Conservation (phyloP, 2,797 vertebrate genomes). For the Parauchenoglanis ngamensis region DNA sequence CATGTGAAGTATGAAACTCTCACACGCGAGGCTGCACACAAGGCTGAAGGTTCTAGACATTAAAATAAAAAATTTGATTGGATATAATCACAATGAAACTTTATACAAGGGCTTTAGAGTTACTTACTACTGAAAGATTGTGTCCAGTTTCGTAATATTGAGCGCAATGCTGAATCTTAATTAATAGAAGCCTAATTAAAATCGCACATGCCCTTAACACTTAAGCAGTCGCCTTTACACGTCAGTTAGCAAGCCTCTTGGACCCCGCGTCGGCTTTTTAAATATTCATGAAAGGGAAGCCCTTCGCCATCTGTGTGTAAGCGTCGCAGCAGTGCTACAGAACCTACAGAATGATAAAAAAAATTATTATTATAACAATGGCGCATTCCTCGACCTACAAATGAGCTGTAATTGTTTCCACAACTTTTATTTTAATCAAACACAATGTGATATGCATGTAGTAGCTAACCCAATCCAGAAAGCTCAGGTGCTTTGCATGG, state of each 20-base stretch:
- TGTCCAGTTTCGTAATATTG: no score
- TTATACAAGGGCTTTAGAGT: neutral
- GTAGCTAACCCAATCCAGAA: neutral
- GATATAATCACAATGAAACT: neutral
- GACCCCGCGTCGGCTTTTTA: constrained; percentile 47
- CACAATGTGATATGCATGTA: neutral
- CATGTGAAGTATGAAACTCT: neutral
- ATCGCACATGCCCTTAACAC: constrained; percentile 50
- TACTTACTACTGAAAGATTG: neutral
- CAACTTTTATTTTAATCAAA: neutral
- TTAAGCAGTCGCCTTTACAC: constrained; percentile 49
- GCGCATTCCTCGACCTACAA: neutral
- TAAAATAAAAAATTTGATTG: neutral
- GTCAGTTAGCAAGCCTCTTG: constrained; percentile 52
- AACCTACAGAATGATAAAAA: constrained; percentile 4
- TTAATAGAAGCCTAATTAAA: constrained; percentile 53
- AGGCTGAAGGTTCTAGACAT: neutral
- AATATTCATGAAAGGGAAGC: constrained; percentile 59
- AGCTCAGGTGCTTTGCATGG: constrained; percentile 38
- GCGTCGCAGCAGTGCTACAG: constrained; percentile 10
- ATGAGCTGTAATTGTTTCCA: neutral
- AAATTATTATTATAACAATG: neutral
- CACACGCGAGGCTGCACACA: neutral
- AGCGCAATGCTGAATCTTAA: constrained; percentile 10
- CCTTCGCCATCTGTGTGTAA: constrained; percentile 53